Conservation (phyloP, 2,797 vertebrate species). For the Parauchenoglanis punctatus region DNA sequence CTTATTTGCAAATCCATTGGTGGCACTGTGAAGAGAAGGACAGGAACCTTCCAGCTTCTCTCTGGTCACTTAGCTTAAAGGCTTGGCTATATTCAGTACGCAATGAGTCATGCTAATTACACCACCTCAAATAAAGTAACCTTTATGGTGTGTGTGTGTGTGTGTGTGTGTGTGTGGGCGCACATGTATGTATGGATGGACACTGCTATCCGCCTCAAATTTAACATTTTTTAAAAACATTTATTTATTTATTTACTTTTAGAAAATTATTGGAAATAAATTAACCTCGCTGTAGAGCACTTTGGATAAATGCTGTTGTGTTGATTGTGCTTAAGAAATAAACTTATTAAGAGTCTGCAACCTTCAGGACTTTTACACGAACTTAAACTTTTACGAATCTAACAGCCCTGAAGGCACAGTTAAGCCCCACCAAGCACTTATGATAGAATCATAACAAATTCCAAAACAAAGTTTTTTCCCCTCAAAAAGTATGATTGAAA, state of each 20-base stretch:
- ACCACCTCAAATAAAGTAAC: conserved; percentile 36
- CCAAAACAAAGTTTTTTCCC: neutral
- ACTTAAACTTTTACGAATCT: too few species aligned
- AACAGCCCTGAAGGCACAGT: neutral
- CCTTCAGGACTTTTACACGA: neutral
- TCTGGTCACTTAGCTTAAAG: neutral
- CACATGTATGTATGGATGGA: neutral
- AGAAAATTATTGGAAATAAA: neutral
- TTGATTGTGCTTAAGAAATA: neutral
- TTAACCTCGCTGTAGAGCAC: neutral
- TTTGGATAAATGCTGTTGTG: neutral
- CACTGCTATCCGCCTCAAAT: too few species aligned
- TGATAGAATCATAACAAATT: neutral
- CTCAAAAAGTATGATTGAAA: neutral
- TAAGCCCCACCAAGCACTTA: neutral
- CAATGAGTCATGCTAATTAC: conserved; percentile 51
- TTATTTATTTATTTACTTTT: too few species aligned
- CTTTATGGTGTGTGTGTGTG: neutral
- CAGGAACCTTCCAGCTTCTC: neutral
- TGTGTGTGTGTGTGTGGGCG: neutral
- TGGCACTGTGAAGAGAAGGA: neutral
- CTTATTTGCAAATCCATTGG: neutral
- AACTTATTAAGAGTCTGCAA: neutral
- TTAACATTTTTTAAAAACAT: too few species aligned
- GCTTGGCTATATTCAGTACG: conserved; percentile 45